Base-by-base conservation (phyloP, 2,888 invertebrate genomes). In the Drosophila nr. fundita region DNA sequence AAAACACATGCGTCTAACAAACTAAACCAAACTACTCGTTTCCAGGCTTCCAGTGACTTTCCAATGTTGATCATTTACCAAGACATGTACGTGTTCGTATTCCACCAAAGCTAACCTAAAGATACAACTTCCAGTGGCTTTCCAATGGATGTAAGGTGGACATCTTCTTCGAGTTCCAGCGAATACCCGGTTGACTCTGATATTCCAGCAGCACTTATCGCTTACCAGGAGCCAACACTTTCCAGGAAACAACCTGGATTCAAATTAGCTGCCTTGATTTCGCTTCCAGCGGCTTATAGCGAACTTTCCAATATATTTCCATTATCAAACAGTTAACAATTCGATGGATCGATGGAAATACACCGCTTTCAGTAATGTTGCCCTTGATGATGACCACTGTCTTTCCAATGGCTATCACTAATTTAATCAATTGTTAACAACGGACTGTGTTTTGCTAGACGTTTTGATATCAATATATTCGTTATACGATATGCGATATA, bases 391-490 rank as follows among this genome's bases (percentile, higher is more conserved):
- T 69, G 34, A 24, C 11, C 42, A 32, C 48, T 42, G 42, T 34
- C 38, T 36, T 63, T 69, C 48, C 76, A 64, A 50, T 30, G 65
- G 65, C 72, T 71, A 45, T 53, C 21, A 63, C 29, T 30, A 40
- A 30, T 48, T 53, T 27, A 52, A 76, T 34, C 60, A 61, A 60
- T 40, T 64, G 58, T 54, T 49, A 32, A 69, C 57, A 63, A 73
- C 61, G 73, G 69, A 73, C 73, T 80, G 77, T 81, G 81, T 79
- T 79, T 81, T 79, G 78, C 78, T 68, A 77, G 70, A 73, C 34
- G 62, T 68, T 73, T 77, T 70, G 71, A 70, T 73, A 80, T 58
- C 67, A 59, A 62, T 71, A 71, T 71, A 67, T 48, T 32, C 42
- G 67, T 50, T 67, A 59, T 38, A 61, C 32, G 42, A 50, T 54